Conservation (phyloP, 1,140 invertebrate species). For the Atopsyche davidsoni region DNA sequence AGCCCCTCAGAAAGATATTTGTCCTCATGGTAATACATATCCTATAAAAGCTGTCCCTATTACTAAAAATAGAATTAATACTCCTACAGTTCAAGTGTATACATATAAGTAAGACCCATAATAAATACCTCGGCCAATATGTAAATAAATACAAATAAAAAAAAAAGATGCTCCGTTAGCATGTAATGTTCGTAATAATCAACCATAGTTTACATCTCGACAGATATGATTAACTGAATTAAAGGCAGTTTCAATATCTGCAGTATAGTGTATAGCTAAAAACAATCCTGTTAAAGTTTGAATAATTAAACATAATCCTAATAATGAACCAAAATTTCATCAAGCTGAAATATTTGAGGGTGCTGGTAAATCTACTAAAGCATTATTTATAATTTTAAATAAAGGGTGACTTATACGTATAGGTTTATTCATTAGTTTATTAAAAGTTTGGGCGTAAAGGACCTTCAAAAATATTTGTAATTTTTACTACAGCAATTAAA, state of each 20-base stretch:
- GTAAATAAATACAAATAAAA: constrained; percentile 49
- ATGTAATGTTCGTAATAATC: constrained; percentile 52
- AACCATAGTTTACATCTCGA: constrained; percentile 50
- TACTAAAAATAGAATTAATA: constrained; percentile 53
- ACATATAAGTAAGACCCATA: constrained; percentile 49
- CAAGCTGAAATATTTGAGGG: constrained; percentile 47
- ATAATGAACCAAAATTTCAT: constrained; percentile 52
- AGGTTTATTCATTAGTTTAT: constrained; percentile 43
- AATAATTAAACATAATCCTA: constrained; percentile 53
- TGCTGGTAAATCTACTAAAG: constrained; percentile 50
- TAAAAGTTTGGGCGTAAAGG: constrained; percentile 40
- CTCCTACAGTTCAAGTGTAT: constrained; percentile 51
- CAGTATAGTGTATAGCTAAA: constrained; percentile 55
- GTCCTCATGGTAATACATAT: constrained; percentile 63
- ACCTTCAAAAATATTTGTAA: constrained; percentile 39
- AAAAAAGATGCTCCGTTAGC: constrained; percentile 52
- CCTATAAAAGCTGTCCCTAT: constrained; percentile 64
- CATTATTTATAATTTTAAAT: constrained; percentile 47
- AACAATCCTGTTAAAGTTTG: constrained; percentile 56
- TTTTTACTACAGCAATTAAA: constrained; percentile 45
- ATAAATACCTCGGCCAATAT: constrained; percentile 52
- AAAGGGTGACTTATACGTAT: constrained; percentile 41
- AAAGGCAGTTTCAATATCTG: constrained; percentile 51
- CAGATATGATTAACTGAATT: constrained; percentile 50
- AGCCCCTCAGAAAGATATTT: constrained; percentile 68